Conservation (phyloP, 2,888 invertebrate species). For the Lamellibrachia columna region DNA sequence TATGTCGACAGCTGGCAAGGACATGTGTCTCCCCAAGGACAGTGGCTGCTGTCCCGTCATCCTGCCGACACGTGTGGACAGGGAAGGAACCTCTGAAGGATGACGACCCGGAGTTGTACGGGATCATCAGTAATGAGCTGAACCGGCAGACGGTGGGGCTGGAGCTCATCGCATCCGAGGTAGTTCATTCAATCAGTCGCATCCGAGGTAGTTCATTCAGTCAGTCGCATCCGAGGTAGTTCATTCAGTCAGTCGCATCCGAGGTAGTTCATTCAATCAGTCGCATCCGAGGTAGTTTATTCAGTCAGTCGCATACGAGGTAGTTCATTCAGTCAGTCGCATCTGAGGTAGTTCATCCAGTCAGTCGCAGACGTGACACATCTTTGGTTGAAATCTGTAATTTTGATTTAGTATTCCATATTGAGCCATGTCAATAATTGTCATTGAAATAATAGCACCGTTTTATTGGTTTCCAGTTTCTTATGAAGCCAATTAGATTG, state of each 20-base stretch:
- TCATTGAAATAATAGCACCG: too few species aligned
- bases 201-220: too few species aligned
- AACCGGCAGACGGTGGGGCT: slow-evolving; percentile 83
- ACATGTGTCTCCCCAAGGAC: not conserved
- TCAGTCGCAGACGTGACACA: too few species aligned
- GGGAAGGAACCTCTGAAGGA: slow-evolving; percentile 68
- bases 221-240: too few species aligned
- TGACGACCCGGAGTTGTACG: slow-evolving; percentile 86
- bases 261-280: too few species aligned
- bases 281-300: too few species aligned
- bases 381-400: too few species aligned
- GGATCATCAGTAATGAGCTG: slow-evolving; percentile 85
- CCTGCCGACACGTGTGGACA: slow-evolving; percentile 34
- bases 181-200: slow-evolving; percentile 19
- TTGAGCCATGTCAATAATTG: not conserved
- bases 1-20: not conserved
- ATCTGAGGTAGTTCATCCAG: too few species aligned
- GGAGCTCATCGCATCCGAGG: slow-evolving; percentile 93
- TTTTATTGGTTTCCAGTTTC: not conserved
- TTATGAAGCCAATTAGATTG: not conserved
- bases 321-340: too few species aligned
- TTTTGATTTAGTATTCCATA: too few species aligned
- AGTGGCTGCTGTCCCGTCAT: not conserved
- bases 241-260: too few species aligned
- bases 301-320: too few species aligned